These are phyloP conservation scores for Coregonus ussuriensis DNA, from an alignment of 2,797 vertebrate genomes.

Conservation along the genomic window DNA sequence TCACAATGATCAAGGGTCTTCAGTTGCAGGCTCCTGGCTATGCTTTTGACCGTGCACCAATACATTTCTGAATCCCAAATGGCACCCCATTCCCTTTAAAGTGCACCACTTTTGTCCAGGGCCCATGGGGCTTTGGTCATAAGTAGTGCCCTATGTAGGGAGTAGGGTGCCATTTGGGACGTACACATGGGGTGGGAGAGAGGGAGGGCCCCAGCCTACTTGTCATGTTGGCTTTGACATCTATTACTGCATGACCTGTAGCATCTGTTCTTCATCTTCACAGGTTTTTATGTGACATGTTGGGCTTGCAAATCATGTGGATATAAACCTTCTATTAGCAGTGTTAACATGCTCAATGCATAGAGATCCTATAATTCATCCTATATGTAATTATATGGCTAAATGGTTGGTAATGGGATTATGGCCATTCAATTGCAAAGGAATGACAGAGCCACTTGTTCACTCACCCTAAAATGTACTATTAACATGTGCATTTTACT, in stretches of 20 bases:
- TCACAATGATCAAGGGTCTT: not conserved
- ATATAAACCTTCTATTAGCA: constrained; percentile 5
- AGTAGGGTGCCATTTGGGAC: not conserved
- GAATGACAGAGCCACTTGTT: not conserved
- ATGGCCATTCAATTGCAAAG: not conserved
- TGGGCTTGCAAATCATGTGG: constrained; percentile 54
- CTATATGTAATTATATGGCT: not conserved
- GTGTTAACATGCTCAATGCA: constrained; percentile 31
- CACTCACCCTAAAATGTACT: not conserved
- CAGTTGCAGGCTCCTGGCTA: not conserved
- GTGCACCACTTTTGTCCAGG: not conserved
- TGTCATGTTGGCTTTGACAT: constrained; percentile 38
- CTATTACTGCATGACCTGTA: constrained; percentile 52
- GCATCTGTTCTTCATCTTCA: constrained; percentile 59
- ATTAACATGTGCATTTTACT: not conserved
- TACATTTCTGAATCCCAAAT: not conserved
- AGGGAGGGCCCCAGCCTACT: not conserved
- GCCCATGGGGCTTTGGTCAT: not conserved
- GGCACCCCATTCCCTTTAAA: not conserved
- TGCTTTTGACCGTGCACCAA: constrained; percentile 1
- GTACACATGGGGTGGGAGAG: rapidly evolving
- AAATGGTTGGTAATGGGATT: not conserved
- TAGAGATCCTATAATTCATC: constrained; percentile 38
- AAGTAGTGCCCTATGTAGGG: not conserved
- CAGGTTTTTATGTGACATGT: constrained; percentile 30